Base-by-base conservation (phyloP, 1,140 invertebrate genomes). In the Leptinotarsa lineolata region DNA sequence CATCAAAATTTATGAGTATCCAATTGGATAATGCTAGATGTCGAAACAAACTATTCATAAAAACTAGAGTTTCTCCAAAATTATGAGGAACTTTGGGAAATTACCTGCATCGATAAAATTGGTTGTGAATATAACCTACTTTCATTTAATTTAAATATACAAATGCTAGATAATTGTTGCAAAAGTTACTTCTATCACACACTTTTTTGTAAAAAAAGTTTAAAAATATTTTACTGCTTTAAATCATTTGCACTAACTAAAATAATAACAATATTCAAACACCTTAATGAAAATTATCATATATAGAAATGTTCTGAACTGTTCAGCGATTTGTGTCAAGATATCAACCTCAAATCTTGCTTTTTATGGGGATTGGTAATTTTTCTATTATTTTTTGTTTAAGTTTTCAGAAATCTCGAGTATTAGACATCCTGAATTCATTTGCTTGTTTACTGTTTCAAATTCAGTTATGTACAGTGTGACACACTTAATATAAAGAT, bases 171-270 rank as follows among this genome's bases (percentile, higher is more conserved):
- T 71, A 71, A 71, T 64, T 71, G 69, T 71, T 71, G 54, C 54
- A 71, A 71, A 71, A 71, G 44, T 68, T 68, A 68, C 30, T 54
- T 71, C 69, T 71, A 71, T 71, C 69, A 71, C 69, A 71, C 69
- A 71, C 69, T 71, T 71, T 71, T 70, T 68, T 68, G 20, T 71
- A 71, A 71, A 71, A 71, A 71, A 71, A 71, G 69, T 71, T 71
- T 71, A 39, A 71, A 61, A 71, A 71, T 45, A 59, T 71, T 71
- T 59, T 71, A 71, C 60, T 71, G 69, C 60, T 39, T 61, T n/a
- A 71, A 71, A 71, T 59, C 45, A 71, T 71, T 71, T 71, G 60
- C 60, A 71, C 58, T 44, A 71, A 71, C 22, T 44, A 44, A 63
- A 71, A 54, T 48, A 24, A 46, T 71, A 71, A 61, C 20, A 46